Evolutionary conservation across 2,797 vertebrate species (phyloP).

Genomic region (Hirundo rustica): DNA sequence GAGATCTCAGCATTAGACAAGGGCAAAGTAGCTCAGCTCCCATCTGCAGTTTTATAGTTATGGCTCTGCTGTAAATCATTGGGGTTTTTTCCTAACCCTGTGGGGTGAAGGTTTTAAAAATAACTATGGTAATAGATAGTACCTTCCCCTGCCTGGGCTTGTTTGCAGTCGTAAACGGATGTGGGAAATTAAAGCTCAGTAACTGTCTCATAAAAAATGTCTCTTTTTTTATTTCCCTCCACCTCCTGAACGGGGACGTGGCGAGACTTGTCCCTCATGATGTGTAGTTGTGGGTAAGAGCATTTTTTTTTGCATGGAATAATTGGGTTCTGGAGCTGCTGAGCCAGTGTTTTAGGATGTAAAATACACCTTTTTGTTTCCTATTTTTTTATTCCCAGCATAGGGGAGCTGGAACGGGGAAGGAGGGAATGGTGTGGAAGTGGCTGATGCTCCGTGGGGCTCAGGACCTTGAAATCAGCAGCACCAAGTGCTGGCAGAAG

Average conservation of each 20-base stretch:
- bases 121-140: neutral
- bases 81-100: neutral
- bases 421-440: neutral
- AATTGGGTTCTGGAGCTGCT: neutral
- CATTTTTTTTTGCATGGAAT: neutral
- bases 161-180: neutral
- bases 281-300: neutral
- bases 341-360: neutral
- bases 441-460: neutral
- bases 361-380: neutral
- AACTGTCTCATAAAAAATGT: constrained; percentile 1
- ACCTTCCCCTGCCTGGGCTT: neutral
- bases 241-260: neutral
- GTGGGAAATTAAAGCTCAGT: constrained; percentile 10
- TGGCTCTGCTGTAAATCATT: neutral
- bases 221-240: neutral
- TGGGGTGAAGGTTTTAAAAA: constrained; percentile 23
- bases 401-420: neutral
- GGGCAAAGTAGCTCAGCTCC: neutral
- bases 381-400: accelerated
- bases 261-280: neutral
- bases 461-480: neutral
- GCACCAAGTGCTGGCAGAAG: neutral
- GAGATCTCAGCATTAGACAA: neutral
- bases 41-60: constrained; percentile 33